These are phyloP conservation scores for Rhinoraja longicauda DNA, from an alignment of 2,797 vertebrate genomes.

Conservation along the genomic window DNA sequence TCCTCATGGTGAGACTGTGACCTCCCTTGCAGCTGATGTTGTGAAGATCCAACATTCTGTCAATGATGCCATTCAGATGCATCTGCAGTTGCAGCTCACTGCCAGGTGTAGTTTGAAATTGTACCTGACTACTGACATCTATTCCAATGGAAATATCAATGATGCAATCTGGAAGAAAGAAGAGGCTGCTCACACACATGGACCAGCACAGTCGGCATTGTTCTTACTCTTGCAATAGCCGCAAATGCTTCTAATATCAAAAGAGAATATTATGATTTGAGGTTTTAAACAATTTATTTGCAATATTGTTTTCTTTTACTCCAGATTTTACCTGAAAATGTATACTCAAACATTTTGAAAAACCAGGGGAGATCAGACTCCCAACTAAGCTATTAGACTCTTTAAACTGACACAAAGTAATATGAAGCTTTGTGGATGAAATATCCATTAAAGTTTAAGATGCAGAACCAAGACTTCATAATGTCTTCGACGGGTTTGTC, in stretches of 20 bases:
- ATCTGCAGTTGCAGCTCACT: constrained; percentile 56
- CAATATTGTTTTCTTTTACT: background rate
- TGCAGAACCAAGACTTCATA: background rate
- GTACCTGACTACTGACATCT: constrained; percentile 57
- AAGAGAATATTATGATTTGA: background rate
- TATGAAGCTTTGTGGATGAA: too few species aligned
- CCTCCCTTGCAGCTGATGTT: constrained; percentile 61
- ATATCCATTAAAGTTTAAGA: background rate
- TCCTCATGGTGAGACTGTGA: constrained; percentile 41
- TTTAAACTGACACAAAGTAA: background rate
- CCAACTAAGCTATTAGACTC: background rate
- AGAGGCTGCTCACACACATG: background rate
- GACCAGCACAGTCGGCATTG: background rate
- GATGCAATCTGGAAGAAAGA: constrained; percentile 57
- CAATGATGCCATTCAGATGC: constrained; percentile 62
- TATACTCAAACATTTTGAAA: background rate
- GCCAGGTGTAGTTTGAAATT: constrained; percentile 45
- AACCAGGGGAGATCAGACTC: background rate
- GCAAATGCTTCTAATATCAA: background rate
- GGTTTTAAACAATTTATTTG: background rate
- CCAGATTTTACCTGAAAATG: background rate
- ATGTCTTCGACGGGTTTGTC: background rate
- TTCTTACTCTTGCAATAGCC: background rate
- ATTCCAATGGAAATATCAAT: constrained; percentile 72
- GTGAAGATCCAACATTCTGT: constrained; percentile 52